Conservation (phyloP, 1,140 invertebrate genomes). For the Ooceraea biroi region DNA sequence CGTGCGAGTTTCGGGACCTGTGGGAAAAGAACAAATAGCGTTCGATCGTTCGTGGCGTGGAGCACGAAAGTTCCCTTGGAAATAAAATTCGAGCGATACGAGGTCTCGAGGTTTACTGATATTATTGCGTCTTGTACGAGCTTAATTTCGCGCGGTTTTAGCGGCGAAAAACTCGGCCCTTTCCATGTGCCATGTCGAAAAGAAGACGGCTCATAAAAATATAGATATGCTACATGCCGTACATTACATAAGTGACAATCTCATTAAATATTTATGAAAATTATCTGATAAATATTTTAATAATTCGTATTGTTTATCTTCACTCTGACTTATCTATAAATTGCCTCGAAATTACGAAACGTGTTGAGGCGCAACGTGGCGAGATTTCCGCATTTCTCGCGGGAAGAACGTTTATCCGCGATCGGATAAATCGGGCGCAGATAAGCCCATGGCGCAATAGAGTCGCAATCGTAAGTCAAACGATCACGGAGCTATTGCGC, state of each 20-base stretch:
- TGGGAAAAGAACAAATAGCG: slow-evolving; percentile 37
- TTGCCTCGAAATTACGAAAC: background rate
- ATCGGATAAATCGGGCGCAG: background rate
- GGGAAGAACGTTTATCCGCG: background rate
- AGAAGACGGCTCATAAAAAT: slow-evolving; percentile 12
- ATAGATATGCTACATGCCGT: background rate
- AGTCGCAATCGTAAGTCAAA: slow-evolving; percentile 66
- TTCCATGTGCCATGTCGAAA: background rate
- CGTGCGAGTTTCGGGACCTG: slow-evolving; percentile 3
- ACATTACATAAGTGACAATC: background rate
- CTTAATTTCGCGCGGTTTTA: slow-evolving; percentile 30
- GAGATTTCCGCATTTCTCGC: slow-evolving; percentile 32
- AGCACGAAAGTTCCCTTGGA: background rate
- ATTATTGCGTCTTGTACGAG: background rate
- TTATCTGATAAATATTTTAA: background rate
- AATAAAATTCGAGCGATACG: slow-evolving; percentile 11
- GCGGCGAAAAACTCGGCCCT: background rate
- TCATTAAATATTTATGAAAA: slow-evolving; percentile 1
- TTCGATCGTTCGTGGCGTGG: background rate
- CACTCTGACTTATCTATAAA: background rate
- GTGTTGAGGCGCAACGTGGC: background rate
- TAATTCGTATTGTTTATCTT: background rate
- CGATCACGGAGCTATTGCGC: slow-evolving; percentile 39
- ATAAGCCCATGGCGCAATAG: slow-evolving; percentile 52
- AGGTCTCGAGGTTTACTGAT: background rate